Evolutionary conservation across 2,797 vertebrate species (phyloP), one percentile per base, ranked within the genome.

Genomic region (Eulemur rubriventer): DNA sequence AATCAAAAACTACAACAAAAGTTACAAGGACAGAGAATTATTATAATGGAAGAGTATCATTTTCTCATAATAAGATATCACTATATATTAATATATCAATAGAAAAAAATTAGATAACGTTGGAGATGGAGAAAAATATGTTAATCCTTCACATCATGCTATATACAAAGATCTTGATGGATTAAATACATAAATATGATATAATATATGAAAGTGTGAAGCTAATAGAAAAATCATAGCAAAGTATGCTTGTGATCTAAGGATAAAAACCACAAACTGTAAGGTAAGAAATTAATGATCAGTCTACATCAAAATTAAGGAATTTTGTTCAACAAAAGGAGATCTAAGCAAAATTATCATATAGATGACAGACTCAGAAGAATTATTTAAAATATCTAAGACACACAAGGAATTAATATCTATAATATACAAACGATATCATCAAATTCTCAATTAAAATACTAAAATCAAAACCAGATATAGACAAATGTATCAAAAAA

Each of bases 281-380:
- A 70, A 72, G 26, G 10, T 35, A 87, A 78, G 38, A 78, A 59
- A 30, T 38, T 26, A 78, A 63, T 86, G 26, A 6, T 55, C 76
- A 65, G 17, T 35, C 6, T 38, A 67, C 33, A 65, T 88, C 41
- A 52, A 83, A 59, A 83, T 91, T 41, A 80, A 91, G 17, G 24
- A 41, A 13, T 78, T 82, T 55, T 57, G 35, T 55, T 63, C n/a
- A 87, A 33, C 28, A 57, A 91, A 63, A 87, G 43, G 70, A 93
- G 78, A 95, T 33, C 14, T 57, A 76, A 93, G n/a, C 12, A 82
- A 89, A 96, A 90, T 67, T 93, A 50, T 73, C 38, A 61, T 33
- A 76, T 26, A 57, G 75, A 4, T 67, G 48, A 61, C 24, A 89
- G 46, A 67, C 7, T 57, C 11, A 26, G 76, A 87, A 7, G 2